phyloP scores from a whole-genome alignment of 2,113 vertebrate genomes.

The Solea senegalensis region DNA sequence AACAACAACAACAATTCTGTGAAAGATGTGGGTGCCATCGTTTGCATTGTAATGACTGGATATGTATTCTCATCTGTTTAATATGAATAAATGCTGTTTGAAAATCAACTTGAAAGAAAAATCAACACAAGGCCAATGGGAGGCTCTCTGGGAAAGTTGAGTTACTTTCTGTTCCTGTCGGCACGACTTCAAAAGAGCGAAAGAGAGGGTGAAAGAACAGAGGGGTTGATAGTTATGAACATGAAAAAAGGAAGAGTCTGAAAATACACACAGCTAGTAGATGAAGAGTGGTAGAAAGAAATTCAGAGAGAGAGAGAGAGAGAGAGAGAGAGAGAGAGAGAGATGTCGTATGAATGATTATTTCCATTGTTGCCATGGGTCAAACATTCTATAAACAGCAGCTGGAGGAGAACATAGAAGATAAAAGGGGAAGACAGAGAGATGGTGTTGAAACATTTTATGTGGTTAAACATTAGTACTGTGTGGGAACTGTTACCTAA shows the following conservation, averaged over 20 bases:
- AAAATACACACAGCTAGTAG: constrained; percentile 31
- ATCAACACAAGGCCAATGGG: constrained; percentile 72
- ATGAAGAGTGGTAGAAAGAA: neutral
- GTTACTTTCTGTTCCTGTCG: constrained; percentile 68
- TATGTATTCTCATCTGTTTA: constrained; percentile 66
- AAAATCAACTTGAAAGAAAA: constrained; percentile 80
- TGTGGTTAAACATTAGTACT: constrained; percentile 89
- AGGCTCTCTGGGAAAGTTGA: constrained; percentile 71
- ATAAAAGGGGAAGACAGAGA: constrained; percentile 51
- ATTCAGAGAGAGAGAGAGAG: constrained; percentile 13
- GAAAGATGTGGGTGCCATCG: constrained; percentile 69
- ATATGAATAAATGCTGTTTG: constrained; percentile 78
- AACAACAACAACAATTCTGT: constrained; percentile 63
- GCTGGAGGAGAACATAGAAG: constrained; percentile 23
- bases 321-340: constrained; percentile 60
- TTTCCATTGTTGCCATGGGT: constrained; percentile 19
- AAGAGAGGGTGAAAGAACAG: constrained; percentile 35
- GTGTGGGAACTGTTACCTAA: constrained; percentile 90
- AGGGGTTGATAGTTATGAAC: constrained; percentile 82
- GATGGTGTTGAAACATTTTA: constrained; percentile 86
- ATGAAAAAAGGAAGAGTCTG: constrained; percentile 44
- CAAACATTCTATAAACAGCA: constrained; percentile 54
- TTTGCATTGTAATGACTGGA: constrained; percentile 77
- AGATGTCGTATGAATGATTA: constrained; percentile 67
- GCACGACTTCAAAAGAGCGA: constrained; percentile 65